These are phyloP conservation scores for Kryptolebias ocellatus DNA, from an alignment of 2,797 vertebrate species.

Conservation along the genomic window DNA sequence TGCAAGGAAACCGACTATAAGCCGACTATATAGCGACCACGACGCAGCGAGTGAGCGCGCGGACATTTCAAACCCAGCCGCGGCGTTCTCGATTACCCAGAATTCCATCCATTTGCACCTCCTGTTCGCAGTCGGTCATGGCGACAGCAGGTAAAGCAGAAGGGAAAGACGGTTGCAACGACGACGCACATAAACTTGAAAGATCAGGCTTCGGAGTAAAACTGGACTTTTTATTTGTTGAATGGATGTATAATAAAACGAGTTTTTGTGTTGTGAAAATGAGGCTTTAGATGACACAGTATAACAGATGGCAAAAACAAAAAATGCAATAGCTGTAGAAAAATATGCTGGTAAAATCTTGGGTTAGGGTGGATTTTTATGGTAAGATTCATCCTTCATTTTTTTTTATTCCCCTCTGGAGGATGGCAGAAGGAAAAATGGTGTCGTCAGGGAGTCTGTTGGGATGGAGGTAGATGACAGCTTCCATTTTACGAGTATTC, in stretches of 20 bases:
- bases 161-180: too few species aligned
- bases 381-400: conserved; percentile 35
- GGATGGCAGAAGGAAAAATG: conserved; percentile 35
- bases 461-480: conserved; percentile 63
- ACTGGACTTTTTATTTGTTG: conserved; percentile 31
- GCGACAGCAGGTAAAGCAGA: conserved; percentile 10
- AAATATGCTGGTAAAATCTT: conserved; percentile 40
- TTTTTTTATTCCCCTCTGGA: conserved; percentile 42
- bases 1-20: too few species aligned
- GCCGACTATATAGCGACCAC: too few species aligned
- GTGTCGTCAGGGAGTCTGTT: conserved; percentile 51
- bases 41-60: too few species aligned
- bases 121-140: too few species aligned
- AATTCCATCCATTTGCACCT: too few species aligned
- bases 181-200: not conserved
- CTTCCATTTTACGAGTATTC: conserved; percentile 63
- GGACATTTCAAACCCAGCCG: too few species aligned
- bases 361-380: conserved; percentile 38
- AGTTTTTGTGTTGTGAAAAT: not conserved
- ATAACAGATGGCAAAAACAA: not conserved
- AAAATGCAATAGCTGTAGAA: conserved; percentile 3
- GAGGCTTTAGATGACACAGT: conserved; percentile 9
- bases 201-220: conserved; percentile 36
- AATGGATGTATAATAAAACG: too few species aligned
- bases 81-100: too few species aligned